Conservation (phyloP, 2,888 invertebrate genomes). For the Gymnocheta viridis region DNA sequence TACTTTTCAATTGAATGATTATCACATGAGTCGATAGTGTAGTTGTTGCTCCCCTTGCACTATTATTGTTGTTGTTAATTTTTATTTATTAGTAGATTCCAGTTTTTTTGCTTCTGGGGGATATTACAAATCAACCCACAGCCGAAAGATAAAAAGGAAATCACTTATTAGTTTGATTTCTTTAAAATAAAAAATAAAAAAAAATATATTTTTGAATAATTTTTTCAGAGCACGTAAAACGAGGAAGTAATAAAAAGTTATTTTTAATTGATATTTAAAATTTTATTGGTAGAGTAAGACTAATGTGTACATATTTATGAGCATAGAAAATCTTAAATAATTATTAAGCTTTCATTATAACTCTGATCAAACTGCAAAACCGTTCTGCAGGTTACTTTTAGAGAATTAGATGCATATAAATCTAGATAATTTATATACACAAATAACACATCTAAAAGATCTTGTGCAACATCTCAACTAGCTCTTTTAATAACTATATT, state of each 20-base stretch:
- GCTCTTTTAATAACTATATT: no score
- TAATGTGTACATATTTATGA: not conserved
- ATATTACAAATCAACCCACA: conserved; percentile 53
- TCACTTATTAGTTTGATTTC: conserved; percentile 32
- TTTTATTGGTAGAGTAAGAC: not conserved
- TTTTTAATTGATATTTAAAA: not conserved
- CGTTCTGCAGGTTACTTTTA: not conserved
- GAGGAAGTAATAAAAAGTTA: not conserved
- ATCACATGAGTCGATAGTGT: no score
- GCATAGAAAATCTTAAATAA: not conserved
- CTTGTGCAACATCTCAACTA: no score
- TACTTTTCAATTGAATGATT: conserved; percentile 46
- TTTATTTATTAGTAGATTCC: not conserved
- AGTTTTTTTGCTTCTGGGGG: no score
- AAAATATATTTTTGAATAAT: not conserved
- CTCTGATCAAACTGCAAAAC: not conserved
- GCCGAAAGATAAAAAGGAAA: conserved; percentile 52
- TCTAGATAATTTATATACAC: no score
- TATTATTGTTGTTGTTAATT: not conserved
- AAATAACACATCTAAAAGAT: no score
- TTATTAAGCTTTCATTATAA: not conserved
- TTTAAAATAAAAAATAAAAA: conserved; percentile 7
- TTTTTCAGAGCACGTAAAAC: not conserved
- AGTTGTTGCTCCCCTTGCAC: no score
- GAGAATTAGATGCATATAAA: not conserved